Conservation (phyloP, 2,797 vertebrate species). For the Xyrichtys novacula region DNA sequence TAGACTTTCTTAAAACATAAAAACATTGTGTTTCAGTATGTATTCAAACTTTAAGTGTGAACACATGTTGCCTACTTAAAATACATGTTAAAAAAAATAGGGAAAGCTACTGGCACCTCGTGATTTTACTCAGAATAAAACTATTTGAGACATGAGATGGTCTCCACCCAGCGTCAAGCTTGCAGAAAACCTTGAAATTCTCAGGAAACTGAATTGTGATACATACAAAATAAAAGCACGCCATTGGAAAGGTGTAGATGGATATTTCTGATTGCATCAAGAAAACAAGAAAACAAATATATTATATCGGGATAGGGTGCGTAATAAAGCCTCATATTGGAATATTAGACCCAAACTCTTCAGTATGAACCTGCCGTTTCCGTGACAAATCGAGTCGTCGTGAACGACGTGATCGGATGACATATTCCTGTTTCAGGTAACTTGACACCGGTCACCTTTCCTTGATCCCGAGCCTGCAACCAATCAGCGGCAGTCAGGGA, state of each 20-base stretch:
- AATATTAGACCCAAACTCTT: accelerated
- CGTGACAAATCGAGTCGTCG: accelerated
- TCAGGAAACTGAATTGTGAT: conserved; percentile 5
- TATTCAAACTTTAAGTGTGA: too few relatives aligned
- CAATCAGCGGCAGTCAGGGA: conserved; percentile 78
- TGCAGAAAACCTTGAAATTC: accelerated
- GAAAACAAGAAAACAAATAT: neutral
- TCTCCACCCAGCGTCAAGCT: conserved; percentile 56
- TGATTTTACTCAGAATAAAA: conserved; percentile 51
- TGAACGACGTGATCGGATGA: conserved; percentile 1
- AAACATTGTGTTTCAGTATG: too few relatives aligned
- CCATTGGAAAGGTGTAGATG: accelerated
- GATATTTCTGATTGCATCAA: too few relatives aligned
- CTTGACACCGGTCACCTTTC: conserved; percentile 74
- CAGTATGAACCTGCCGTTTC: accelerated
- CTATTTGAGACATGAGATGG: conserved; percentile 58
- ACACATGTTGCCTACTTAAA: too few relatives aligned
- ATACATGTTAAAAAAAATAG: neutral
- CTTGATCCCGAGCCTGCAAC: conserved; percentile 73
- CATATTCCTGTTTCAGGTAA: accelerated
- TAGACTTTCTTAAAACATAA: too few relatives aligned
- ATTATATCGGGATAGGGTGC: accelerated
- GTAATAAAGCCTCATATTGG: accelerated
- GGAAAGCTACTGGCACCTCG: conserved; percentile 1
- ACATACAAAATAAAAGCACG: conserved; percentile 64